These are phyloP conservation scores for Cotesia congregata DNA, from an alignment of 2,888 invertebrate genomes.

Conservation along the genomic window DNA sequence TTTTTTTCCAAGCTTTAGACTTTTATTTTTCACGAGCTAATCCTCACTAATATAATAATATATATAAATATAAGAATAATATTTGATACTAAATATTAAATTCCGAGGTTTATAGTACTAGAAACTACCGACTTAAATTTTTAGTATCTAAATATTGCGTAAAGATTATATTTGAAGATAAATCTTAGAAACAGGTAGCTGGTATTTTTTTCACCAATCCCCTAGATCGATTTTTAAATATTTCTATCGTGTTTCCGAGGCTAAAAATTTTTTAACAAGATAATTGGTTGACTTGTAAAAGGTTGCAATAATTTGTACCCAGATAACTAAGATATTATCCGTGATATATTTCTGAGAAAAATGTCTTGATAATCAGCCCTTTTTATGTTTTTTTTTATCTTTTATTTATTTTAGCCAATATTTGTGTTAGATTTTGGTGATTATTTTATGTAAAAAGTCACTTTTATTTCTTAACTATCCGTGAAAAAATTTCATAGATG, in stretches of 20 bases:
- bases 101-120: background rate
- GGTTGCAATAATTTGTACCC: conserved; percentile 16
- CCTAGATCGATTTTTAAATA: background rate
- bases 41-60: conserved; percentile 29
- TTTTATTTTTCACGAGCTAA: background rate
- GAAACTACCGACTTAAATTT: background rate
- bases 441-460: too few relatives aligned
- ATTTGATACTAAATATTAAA: background rate
- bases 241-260: background rate
- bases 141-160: background rate
- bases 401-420: too few relatives aligned
- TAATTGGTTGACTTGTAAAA: conserved; percentile 25
- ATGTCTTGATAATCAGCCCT: conserved; percentile 36
- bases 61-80: background rate
- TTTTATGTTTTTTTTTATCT: background rate
- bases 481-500: too few relatives aligned
- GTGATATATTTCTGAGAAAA: conserved; percentile 26
- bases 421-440: too few relatives aligned
- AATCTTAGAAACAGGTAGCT: conserved; percentile 20
- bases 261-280: conserved; percentile 17
- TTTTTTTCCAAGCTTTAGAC: conserved; percentile 5
- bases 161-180: background rate
- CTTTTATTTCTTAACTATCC: too few relatives aligned
- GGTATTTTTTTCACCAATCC: background rate
- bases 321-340: conserved; percentile 5